Conservation (phyloP, 1,140 invertebrate genomes). For the Drosophila sulfurigaster region DNA sequence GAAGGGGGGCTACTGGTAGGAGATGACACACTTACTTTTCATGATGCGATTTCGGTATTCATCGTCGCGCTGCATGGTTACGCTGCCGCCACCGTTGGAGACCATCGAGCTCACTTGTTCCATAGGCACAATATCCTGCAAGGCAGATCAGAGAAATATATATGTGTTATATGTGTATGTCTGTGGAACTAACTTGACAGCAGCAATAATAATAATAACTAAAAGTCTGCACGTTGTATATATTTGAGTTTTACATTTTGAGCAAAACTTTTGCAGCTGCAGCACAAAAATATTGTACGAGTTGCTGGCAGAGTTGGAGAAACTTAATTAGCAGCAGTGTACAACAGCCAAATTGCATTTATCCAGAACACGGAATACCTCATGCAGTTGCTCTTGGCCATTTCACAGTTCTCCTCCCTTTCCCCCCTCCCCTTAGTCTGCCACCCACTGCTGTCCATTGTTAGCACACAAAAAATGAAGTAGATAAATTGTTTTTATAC, state of each 20-base stretch:
- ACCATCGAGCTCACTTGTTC: slow-evolving; percentile 85
- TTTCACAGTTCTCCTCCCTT: slow-evolving; percentile 23
- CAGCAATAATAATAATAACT: slow-evolving; percentile 13
- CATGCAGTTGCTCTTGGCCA: slow-evolving; percentile 25
- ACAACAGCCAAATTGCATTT: slow-evolving; percentile 63
- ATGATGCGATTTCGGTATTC: slow-evolving; percentile 84
- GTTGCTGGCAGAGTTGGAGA: neutral
- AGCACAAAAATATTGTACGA: slow-evolving; percentile 20
- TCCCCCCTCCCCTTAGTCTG: neutral
- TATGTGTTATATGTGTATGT: neutral
- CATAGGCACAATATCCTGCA: slow-evolving; percentile 85
- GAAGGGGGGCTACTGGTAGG: neutral
- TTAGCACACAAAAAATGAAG: slow-evolving; percentile 56
- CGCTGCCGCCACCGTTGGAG: slow-evolving; percentile 82
- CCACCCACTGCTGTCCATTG: slow-evolving; percentile 16
- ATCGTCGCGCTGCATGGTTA: slow-evolving; percentile 84
- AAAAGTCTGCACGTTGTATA: neutral
- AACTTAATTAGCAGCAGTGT: slow-evolving; percentile 66
- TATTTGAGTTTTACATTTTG: slow-evolving; percentile 26
- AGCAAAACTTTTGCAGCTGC: slow-evolving; percentile 31
- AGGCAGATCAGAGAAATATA: slow-evolving; percentile 26
- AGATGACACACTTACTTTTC: slow-evolving; percentile 83
- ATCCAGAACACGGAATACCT: slow-evolving; percentile 31
- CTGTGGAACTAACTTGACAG: neutral
- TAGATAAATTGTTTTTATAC: slow-evolving; percentile 63